A percentile compares a stretch with the other conserved stretches of the same genome.
phyloP scores from a whole-genome alignment of 2,888 invertebrate genomes.

The Stegana nigrithorax region DNA sequence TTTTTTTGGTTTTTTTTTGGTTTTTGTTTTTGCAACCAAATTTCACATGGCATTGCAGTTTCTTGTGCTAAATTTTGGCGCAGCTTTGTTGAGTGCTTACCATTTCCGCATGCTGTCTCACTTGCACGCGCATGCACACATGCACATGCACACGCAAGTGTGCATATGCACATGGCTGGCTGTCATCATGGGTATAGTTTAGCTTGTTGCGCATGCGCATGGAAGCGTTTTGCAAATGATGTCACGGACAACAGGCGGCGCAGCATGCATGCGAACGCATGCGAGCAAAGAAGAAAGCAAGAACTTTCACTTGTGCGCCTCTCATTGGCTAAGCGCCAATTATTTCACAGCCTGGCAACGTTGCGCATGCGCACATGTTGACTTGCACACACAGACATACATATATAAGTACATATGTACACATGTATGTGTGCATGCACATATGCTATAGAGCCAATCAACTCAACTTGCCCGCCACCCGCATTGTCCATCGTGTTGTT shows the following conservation, averaged over 20 bases:
- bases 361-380: constrained; percentile 24
- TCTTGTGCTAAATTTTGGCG: too few relatives aligned
- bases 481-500: too few relatives aligned
- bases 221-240: constrained; percentile 31
- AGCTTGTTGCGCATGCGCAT: not conserved
- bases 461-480: too few relatives aligned
- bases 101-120: constrained; percentile 47
- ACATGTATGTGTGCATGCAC: not conserved
- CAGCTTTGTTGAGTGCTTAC: not conserved
- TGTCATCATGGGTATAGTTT: not conserved
- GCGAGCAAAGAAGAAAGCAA: constrained; percentile 15
- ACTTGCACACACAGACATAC: not conserved
- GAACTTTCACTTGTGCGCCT: constrained; percentile 50
- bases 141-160: constrained; percentile 26
- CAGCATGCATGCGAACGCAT: constrained; percentile 30
- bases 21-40: too few relatives aligned
- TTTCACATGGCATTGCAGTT: too few relatives aligned
- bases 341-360: not conserved
- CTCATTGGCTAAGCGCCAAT: not conserved
- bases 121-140: constrained; percentile 20
- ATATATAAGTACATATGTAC: not conserved
- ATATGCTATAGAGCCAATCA: too few relatives aligned
- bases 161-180: not conserved
- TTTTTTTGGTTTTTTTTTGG: too few relatives aligned
- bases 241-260: constrained; percentile 37